A percentile compares a stretch with the other conserved stretches of the same genome.
Evolutionary conservation across 2,113 vertebrate genomes (phyloP).

Genomic region (Ploceus nigricollis): DNA sequence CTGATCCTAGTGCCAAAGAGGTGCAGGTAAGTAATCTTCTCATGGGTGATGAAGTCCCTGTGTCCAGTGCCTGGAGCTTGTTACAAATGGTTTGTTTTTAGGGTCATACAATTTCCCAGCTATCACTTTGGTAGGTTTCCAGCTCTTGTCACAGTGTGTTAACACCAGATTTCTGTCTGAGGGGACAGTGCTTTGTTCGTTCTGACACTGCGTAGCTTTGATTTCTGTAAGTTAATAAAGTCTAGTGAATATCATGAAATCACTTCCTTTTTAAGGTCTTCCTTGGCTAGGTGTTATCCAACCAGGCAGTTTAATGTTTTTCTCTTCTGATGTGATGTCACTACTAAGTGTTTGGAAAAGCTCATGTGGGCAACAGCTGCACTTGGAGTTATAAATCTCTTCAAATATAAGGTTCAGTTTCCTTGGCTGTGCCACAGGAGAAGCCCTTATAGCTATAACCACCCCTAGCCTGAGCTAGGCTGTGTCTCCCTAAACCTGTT

Average conservation of each 20-base stretch:
- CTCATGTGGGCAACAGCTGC: not conserved
- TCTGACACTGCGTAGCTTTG: not conserved
- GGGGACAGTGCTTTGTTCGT: not conserved
- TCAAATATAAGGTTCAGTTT: not conserved
- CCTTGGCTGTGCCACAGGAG: not conserved
- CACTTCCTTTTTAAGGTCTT: not conserved
- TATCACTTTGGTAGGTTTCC: not conserved
- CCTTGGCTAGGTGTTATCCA: not conserved
- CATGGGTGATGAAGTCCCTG: not conserved
- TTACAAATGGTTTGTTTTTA: not conserved
- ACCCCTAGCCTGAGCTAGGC: not conserved
- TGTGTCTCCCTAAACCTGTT: not conserved
- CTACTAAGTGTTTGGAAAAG: not conserved
- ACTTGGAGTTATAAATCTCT: not conserved
- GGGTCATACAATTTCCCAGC: not conserved
- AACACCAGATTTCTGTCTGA: not conserved
- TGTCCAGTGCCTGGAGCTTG: not conserved
- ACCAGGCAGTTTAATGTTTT: not conserved
- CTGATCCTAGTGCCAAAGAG: not conserved
- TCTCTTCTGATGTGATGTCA: not conserved
- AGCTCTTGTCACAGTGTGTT: not conserved
- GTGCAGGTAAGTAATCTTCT: slow-evolving; percentile 10
- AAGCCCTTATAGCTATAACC: not conserved
- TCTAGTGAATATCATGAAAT: not conserved
- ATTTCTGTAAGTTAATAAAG: not conserved